A percentile compares a stretch with the other conserved stretches of the same genome.
Conservation (phyloP, 2,113 vertebrate species). For the Microcebus lehilahytsara region DNA sequence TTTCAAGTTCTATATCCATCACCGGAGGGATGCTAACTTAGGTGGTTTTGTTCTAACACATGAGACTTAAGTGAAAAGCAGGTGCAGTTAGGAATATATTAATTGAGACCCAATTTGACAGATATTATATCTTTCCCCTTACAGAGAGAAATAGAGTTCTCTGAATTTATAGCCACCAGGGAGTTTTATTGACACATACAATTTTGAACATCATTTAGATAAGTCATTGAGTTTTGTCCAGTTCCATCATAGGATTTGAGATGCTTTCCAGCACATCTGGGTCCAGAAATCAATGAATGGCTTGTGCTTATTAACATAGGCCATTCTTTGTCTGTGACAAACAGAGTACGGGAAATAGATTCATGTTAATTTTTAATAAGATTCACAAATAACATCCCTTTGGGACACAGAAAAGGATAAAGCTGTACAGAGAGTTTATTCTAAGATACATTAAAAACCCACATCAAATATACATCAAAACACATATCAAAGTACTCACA, state of each 20-base stretch:
- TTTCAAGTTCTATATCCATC: neutral
- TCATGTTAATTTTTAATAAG: slow-evolving; percentile 77
- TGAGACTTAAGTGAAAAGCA: neutral
- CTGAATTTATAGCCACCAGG: slow-evolving; percentile 1
- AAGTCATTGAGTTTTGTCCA: slow-evolving; percentile 25
- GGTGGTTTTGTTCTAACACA: neutral
- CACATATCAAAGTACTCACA: slow-evolving; percentile 25
- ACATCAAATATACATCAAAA: slow-evolving; percentile 74
- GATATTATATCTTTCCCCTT: neutral
- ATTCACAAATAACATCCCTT: slow-evolving; percentile 65
- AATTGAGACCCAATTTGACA: neutral
- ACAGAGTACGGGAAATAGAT: slow-evolving; percentile 55
- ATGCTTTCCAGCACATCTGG: slow-evolving; percentile 4
- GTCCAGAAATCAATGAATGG: slow-evolving; percentile 61
- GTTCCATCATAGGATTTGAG: neutral
- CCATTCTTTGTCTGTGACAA: slow-evolving; percentile 60
- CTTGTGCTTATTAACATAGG: slow-evolving; percentile 31
- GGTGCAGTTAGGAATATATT: neutral
- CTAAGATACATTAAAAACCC: slow-evolving; percentile 68
- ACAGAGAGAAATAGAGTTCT: slow-evolving; percentile 32
- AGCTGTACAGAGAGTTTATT: slow-evolving; percentile 41
- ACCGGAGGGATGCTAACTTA: neutral
- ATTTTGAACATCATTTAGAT: slow-evolving; percentile 46
- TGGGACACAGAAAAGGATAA: slow-evolving; percentile 12
- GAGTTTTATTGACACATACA: slow-evolving; percentile 18